phyloP scores from a whole-genome alignment of 2,888 invertebrate genomes.

The Branchipolynoe longqiensis region DNA sequence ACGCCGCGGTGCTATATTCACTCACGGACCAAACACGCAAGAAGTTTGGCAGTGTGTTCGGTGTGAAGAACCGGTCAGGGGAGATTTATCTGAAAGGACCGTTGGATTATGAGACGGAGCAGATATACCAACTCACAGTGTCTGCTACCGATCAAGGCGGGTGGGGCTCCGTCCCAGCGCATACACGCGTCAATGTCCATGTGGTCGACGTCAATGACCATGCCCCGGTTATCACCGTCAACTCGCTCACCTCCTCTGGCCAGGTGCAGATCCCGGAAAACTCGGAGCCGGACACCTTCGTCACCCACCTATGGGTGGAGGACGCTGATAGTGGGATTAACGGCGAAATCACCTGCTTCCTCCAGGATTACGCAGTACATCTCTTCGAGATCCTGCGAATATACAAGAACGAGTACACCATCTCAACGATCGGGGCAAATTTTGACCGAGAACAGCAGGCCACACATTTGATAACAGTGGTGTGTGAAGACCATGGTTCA shows the following conservation, averaged over 20 bases:
- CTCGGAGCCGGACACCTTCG: constrained; percentile 46
- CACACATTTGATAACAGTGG: constrained; percentile 30
- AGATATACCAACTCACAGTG: constrained; percentile 22
- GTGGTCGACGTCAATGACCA: constrained; percentile 57
- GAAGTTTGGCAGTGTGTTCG: constrained; percentile 29
- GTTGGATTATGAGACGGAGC: constrained; percentile 2
- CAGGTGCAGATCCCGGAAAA: constrained; percentile 50
- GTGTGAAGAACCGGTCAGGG: background rate
- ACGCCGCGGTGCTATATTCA: constrained; percentile 6
- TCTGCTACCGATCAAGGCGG: constrained; percentile 43
- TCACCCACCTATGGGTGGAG: constrained; percentile 56
- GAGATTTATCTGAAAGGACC: constrained; percentile 36
- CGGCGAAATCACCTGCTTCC: constrained; percentile 47
- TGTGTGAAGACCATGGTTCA: constrained; percentile 47
- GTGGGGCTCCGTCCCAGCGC: constrained; percentile 44
- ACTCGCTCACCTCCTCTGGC: constrained; percentile 47
- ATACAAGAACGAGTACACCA: constrained; percentile 47
- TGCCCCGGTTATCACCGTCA: constrained; percentile 45
- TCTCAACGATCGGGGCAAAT: background rate
- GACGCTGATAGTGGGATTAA: constrained; percentile 50
- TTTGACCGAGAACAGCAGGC: constrained; percentile 59
- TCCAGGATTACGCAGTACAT: constrained; percentile 13
- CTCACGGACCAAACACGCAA: constrained; percentile 12
- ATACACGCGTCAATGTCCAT: constrained; percentile 48
- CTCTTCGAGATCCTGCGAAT: constrained; percentile 18